Evolutionary conservation across 2,113 vertebrate species (phyloP).

Genomic region (Rhipidura dahli): DNA sequence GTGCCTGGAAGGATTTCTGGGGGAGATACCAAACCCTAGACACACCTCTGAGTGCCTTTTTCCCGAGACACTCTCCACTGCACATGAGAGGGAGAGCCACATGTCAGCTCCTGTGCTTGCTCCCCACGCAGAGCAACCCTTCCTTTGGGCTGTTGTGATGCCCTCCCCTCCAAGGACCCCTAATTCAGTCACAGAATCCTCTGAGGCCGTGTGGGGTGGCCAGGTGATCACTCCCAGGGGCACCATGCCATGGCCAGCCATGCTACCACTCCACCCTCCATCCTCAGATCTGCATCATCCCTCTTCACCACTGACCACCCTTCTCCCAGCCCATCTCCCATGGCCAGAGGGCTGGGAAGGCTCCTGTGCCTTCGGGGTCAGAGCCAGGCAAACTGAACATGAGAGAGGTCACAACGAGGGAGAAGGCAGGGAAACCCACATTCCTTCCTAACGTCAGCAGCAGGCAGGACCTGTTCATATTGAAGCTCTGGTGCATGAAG

Average conservation of each 20-base stretch:
- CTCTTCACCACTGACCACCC: not conserved
- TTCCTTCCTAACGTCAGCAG: not conserved
- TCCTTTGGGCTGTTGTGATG: not conserved
- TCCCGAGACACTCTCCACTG: not conserved
- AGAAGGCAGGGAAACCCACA: not conserved
- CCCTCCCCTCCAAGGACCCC: not conserved
- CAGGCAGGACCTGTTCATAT: not conserved
- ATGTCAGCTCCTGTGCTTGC: not conserved
- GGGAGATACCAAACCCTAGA: not conserved
- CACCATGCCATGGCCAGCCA: not conserved
- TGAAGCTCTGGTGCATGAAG: not conserved
- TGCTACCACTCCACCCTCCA: not conserved
- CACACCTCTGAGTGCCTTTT: not conserved
- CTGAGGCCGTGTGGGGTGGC: not conserved
- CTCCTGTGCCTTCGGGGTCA: not conserved
- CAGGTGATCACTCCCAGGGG: rapidly evolving
- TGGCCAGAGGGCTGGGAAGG: not conserved
- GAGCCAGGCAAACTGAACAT: not conserved
- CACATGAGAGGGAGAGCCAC: not conserved
- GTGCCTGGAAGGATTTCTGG: not conserved
- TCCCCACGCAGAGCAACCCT: rapidly evolving
- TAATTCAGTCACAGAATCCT: not conserved
- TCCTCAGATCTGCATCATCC: not conserved
- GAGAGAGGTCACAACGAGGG: rapidly evolving
- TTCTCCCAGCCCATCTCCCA: not conserved